A percentile compares a stretch with the other conserved stretches of the same genome.
These are phyloP conservation scores for Dallia pectoralis DNA, from an alignment of 2,797 vertebrate genomes.

Conservation along the genomic window DNA sequence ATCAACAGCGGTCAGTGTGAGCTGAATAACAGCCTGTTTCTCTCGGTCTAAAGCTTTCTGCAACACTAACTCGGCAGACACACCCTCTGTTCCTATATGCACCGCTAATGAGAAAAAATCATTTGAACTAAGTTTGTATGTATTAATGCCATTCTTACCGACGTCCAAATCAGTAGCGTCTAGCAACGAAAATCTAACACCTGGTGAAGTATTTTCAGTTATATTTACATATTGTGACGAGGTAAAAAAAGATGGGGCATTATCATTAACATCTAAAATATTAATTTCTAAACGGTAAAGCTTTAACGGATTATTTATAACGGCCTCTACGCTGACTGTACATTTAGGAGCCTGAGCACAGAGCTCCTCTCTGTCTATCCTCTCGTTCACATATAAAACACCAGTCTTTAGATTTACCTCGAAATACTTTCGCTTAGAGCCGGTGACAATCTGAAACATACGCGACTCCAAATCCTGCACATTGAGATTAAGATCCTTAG, in stretches of 20 bases:
- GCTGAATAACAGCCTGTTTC: conserved; percentile 60
- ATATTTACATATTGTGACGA: conserved; percentile 61
- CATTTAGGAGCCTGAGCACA: conserved; percentile 43
- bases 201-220: conserved; percentile 52
- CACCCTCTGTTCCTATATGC: conserved; percentile 33
- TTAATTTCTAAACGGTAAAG: conserved; percentile 66
- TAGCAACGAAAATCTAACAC: conserved; percentile 54
- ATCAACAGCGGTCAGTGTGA: conserved; percentile 71
- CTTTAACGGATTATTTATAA: conserved; percentile 62
- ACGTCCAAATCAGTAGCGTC: conserved; percentile 68
- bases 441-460: conserved; percentile 71
- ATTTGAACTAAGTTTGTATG: conserved; percentile 59
- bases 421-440: conserved; percentile 53
- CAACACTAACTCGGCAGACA: conserved; percentile 58
- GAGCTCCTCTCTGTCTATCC: conserved; percentile 52
- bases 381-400: conserved; percentile 51
- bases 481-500: conserved; percentile 70
- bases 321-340: conserved; percentile 59
- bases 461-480: conserved; percentile 66
- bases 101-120: conserved; percentile 54
- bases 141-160: conserved; percentile 60
- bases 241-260: conserved; percentile 62
- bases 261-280: conserved; percentile 73
- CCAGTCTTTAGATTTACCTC: conserved; percentile 56
- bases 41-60: conserved; percentile 76